A percentile compares a stretch with the other conserved stretches of the same genome.
These are phyloP conservation scores for Drosophila niveifrons DNA, from an alignment of 2,888 invertebrate genomes.

Conservation along the genomic window DNA sequence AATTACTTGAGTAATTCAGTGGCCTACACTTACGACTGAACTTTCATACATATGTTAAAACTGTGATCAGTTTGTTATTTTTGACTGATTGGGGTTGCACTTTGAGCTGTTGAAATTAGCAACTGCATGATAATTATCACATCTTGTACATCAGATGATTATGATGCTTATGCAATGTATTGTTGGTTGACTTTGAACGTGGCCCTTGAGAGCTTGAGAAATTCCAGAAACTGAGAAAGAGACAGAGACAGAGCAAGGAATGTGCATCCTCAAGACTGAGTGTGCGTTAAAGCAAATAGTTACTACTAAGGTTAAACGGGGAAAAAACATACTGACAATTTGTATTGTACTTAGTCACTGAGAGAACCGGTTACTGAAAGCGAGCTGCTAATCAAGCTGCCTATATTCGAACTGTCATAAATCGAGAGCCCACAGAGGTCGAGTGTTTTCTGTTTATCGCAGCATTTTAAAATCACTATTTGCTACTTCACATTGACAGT, in stretches of 20 bases:
- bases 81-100: constrained; percentile 42
- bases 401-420: constrained; percentile 47
- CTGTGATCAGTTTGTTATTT: constrained; percentile 5
- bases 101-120: constrained; percentile 58
- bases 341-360: constrained; percentile 48
- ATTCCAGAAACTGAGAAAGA: neutral
- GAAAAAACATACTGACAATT: constrained; percentile 24
- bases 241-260: constrained; percentile 42
- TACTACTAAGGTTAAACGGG: constrained; percentile 31
- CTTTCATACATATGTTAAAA: constrained; percentile 6
- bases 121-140: constrained; percentile 49
- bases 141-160: constrained; percentile 28
- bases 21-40: constrained; percentile 16
- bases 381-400: constrained; percentile 40
- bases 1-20: constrained; percentile 29
- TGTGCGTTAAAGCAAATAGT: constrained; percentile 6
- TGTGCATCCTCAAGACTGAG: constrained; percentile 51
- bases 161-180: constrained; percentile 24
- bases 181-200: constrained; percentile 51
- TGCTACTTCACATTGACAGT: constrained; percentile 47
- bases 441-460: constrained; percentile 28
- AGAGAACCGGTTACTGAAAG: constrained; percentile 41
- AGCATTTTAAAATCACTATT: constrained; percentile 8
- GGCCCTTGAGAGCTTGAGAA: constrained; percentile 23
- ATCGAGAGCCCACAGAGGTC: constrained; percentile 46